phyloP scores from a whole-genome alignment of 2,113 vertebrate genomes.

The Suricata suricatta region DNA sequence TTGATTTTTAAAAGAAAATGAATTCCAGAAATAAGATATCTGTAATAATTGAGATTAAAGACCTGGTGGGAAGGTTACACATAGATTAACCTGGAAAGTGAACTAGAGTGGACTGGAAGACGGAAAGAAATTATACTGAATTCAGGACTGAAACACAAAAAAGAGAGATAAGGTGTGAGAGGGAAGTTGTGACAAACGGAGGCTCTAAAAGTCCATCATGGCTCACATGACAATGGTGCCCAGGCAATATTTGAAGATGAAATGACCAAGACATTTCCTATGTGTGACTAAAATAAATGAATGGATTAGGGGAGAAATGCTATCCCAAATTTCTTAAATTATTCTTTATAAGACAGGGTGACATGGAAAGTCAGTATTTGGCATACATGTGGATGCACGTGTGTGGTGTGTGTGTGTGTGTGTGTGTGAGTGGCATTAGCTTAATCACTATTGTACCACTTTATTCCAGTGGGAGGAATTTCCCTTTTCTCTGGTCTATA shows the following conservation, averaged over 20 bases:
- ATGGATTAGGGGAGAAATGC: not conserved
- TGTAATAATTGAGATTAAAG: not conserved
- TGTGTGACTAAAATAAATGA: not conserved
- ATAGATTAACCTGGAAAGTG: not conserved
- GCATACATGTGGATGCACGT: not conserved
- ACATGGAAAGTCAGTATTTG: not conserved
- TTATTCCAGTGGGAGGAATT: not conserved
- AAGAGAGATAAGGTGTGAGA: not conserved
- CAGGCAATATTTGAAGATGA: not conserved
- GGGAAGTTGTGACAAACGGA: too few species aligned
- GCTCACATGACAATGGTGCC: not conserved
- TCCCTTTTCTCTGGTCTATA: not conserved
- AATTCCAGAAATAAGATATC: not conserved
- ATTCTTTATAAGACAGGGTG: not conserved
- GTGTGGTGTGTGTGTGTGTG: too few species aligned
- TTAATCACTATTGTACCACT: not conserved
- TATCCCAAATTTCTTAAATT: not conserved
- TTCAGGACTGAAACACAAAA: not conserved
- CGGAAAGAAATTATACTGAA: not conserved
- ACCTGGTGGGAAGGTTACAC: not conserved
- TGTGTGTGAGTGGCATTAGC: not conserved
- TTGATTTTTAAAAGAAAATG: not conserved
- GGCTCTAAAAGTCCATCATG: accelerated
- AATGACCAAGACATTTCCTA: not conserved
- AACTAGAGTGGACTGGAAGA: not conserved